Base-by-base conservation (phyloP, 2,113 vertebrate genomes). In the Hymenochirus boettgeri region DNA sequence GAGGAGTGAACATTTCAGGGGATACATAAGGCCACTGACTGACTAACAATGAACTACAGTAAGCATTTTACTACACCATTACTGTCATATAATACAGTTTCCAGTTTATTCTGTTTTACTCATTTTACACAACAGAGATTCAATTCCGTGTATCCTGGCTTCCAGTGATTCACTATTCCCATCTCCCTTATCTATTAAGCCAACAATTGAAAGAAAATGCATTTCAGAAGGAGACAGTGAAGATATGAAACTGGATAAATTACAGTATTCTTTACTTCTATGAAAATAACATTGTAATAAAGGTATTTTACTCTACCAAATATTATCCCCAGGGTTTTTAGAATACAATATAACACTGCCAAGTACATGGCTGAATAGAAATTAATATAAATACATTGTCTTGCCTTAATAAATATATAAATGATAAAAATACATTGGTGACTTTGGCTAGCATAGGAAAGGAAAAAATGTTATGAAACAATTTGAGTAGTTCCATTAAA, bases 181-280 rank as follows among this genome's bases (percentile, higher is more conserved):
- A 67, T 60, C 53, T 60, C 65, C 65, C 65, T 60, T 53, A 67
- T 67, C 65, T 67, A 67, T 67, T 67, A 67, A 67, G 56, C 57
- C 35, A 22, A 27, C 47, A 60, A 60, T 67, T 67, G 65, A 22
- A 67, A 25, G 65, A 18, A 66, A 67, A 67, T 67, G 57, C 65
- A 66, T 66, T 67, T 52, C 51, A 24, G 42, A 58, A 67, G 47
- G 23, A 67, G 48, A 53, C 65, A 60, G 55, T 51, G 7, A 27
- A 42, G 47, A 29, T 60, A 23, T 52, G 22, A 52, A 52, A 60
- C 47, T 45, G 60, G 56, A 67, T 60, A 52, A 67, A 67, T 52
- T 47, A 29, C 54, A 35, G 19, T 18, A 27, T 56, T 42, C 12
- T 66, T 52, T 48, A 22, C 45, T 37, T 54, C 26, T 37, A 57